Conservation (phyloP, 2,113 vertebrate species). For the Hippocampus comes region DNA sequence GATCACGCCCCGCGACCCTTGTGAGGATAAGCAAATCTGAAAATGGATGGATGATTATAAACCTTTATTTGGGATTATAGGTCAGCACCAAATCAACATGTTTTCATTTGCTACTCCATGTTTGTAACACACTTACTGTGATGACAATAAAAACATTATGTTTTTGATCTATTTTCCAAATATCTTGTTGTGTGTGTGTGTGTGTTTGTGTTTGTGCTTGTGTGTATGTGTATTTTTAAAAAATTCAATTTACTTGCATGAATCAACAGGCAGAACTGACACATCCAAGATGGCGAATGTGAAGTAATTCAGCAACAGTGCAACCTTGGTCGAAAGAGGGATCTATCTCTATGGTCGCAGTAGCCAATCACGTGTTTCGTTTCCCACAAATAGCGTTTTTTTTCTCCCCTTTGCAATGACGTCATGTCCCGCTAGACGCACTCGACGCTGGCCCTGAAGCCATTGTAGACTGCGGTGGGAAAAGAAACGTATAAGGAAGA, state of each 20-base stretch:
- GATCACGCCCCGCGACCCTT: too few species aligned
- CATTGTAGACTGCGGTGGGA: constrained; percentile 35
- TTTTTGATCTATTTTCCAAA: background rate
- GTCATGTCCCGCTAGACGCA: constrained; percentile 44
- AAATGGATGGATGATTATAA: too few species aligned
- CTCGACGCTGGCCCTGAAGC: constrained; percentile 4
- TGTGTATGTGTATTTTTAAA: too few species aligned
- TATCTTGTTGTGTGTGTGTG: background rate
- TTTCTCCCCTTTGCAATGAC: constrained; percentile 24
- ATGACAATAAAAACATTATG: background rate
- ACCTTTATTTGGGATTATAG: too few species aligned
- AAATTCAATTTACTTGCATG: too few species aligned
- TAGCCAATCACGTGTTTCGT: constrained; percentile 31
- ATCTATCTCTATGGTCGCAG: background rate
- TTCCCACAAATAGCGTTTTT: background rate
- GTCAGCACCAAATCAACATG: too few species aligned
- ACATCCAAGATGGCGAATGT: background rate
- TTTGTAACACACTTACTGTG: background rate
- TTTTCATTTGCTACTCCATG: too few species aligned
- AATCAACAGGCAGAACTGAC: background rate
- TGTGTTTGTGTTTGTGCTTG: too few species aligned
- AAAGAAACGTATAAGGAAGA: constrained; percentile 2
- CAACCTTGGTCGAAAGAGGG: background rate
- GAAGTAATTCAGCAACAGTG: background rate
- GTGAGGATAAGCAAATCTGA: too few species aligned